Percentiles rank a stretch among this genome's conserved stretches.
These are phyloP conservation scores for Acromyrmex charruanus DNA, from an alignment of 1,140 invertebrate genomes.

Conservation along the genomic window DNA sequence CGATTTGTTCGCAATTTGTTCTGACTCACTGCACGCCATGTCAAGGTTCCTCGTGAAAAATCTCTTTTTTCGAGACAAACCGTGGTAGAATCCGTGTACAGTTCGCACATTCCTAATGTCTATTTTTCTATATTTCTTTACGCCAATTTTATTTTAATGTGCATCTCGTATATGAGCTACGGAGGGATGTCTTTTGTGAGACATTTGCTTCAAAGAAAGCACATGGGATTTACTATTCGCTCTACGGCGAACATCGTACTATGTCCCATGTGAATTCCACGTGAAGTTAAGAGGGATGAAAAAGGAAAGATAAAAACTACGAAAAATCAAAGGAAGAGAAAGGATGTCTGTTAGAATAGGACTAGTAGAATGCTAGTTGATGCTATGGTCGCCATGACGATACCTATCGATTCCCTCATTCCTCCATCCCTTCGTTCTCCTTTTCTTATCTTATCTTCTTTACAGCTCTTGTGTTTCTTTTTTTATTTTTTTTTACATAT, in stretches of 20 bases:
- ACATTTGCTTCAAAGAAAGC: neutral
- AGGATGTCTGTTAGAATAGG: slow-evolving; percentile 42
- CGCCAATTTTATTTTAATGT: neutral
- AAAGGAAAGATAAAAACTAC: neutral
- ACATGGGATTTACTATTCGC: neutral
- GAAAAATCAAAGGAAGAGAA: slow-evolving; percentile 17
- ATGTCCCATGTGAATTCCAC: neutral
- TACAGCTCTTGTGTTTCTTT: neutral
- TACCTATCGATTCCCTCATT: slow-evolving; percentile 77
- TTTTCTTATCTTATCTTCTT: slow-evolving; percentile 20
- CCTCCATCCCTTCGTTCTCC: slow-evolving; percentile 34
- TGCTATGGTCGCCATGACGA: slow-evolving; percentile 80
- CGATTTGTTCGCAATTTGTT: slow-evolving; percentile 50
- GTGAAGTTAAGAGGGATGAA: neutral
- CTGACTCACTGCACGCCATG: slow-evolving; percentile 46
- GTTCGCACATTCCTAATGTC: neutral
- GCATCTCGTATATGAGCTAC: neutral
- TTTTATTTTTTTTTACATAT: too few species aligned
- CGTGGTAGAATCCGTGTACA: neutral
- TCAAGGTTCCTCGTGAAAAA: slow-evolving; percentile 40
- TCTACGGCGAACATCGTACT: neutral
- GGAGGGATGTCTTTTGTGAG: neutral
- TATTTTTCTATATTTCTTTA: neutral
- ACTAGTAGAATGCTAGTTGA: slow-evolving; percentile 69
- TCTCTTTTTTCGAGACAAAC: neutral